Evolutionary conservation across 2,113 vertebrate genomes (phyloP).

Genomic region (Passer montanus): DNA sequence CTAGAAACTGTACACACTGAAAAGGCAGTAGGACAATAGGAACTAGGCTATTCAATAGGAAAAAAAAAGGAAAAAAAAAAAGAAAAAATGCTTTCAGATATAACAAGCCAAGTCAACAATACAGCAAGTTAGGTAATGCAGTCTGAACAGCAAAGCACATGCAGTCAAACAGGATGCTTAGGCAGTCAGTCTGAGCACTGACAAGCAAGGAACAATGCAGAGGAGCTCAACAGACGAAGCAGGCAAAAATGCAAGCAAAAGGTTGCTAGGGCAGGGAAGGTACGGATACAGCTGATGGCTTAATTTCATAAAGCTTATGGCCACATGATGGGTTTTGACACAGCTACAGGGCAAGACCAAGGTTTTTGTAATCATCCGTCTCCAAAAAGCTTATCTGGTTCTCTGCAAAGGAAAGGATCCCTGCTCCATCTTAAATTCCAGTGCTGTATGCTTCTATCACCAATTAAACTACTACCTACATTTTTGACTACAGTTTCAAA

Average conservation of each 20-base stretch:
- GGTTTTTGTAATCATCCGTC: not conserved
- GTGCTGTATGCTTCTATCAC: not conserved
- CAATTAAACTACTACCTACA: fast-evolving
- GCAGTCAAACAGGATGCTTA: not conserved
- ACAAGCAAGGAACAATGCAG: not conserved
- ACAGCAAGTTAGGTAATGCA: not conserved
- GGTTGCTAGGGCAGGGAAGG: not conserved
- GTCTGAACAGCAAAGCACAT: not conserved
- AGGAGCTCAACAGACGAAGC: not conserved
- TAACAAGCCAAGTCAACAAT: not conserved
- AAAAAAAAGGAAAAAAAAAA: not conserved
- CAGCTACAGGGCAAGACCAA: not conserved
- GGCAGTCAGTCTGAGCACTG: not conserved
- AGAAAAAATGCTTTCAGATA: not conserved
- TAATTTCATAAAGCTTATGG: not conserved
- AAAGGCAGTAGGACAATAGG: not conserved
- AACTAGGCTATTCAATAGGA: not conserved
- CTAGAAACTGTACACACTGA: not conserved
- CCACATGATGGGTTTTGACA: not conserved
- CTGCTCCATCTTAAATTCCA: not conserved
- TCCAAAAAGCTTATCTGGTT: not conserved
- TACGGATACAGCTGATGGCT: not conserved
- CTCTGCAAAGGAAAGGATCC: not conserved
- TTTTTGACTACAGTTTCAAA: not conserved
- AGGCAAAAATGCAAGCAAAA: not conserved